Evolutionary conservation across 2,113 vertebrate species (phyloP).

Genomic region (Gymnocephalus cernua): DNA sequence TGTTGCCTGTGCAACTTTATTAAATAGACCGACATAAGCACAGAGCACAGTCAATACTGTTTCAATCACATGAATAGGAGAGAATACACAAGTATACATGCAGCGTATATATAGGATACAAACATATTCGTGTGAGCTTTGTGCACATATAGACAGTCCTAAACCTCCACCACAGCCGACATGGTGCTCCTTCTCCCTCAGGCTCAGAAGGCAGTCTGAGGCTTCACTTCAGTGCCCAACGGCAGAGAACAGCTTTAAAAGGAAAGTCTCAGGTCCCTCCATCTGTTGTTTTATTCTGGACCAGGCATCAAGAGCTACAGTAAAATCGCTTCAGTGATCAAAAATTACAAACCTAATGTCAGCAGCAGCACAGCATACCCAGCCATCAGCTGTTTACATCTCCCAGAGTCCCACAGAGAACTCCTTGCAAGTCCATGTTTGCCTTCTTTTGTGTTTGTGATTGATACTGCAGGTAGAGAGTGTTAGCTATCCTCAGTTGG

Average conservation of each 20-base stretch:
- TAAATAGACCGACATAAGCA: constrained; percentile 44
- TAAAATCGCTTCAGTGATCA: constrained; percentile 65
- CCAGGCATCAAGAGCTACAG: constrained; percentile 42
- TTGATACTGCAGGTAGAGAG: constrained; percentile 43
- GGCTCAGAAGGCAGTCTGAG: constrained; percentile 55
- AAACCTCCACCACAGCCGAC: constrained; percentile 16
- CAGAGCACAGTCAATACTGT: constrained; percentile 15
- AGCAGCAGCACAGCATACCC: constrained; percentile 44
- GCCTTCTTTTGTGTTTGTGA: constrained; percentile 51
- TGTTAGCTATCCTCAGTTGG: constrained; percentile 31
- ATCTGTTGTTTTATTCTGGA: constrained; percentile 68
- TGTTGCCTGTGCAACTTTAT: constrained; percentile 50
- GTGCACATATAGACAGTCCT: constrained; percentile 28
- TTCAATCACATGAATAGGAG: constrained; percentile 47
- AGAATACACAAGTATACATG: constrained; percentile 33
- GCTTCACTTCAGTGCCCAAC: constrained; percentile 54
- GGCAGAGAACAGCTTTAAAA: constrained; percentile 63
- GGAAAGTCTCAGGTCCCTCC: constrained; percentile 59
- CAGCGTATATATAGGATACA: constrained; percentile 1
- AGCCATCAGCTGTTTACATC: constrained; percentile 40
- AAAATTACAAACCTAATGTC: constrained; percentile 66
- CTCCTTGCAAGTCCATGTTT: constrained; percentile 24
- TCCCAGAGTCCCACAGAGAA: constrained; percentile 33
- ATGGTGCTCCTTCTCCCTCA: constrained; percentile 33
- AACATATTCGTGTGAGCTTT: constrained; percentile 9